A percentile compares a stretch with the other conserved stretches of the same genome.
These are phyloP conservation scores for Albula glossodonta DNA, from an alignment of 2,113 vertebrate genomes.

Conservation along the genomic window DNA sequence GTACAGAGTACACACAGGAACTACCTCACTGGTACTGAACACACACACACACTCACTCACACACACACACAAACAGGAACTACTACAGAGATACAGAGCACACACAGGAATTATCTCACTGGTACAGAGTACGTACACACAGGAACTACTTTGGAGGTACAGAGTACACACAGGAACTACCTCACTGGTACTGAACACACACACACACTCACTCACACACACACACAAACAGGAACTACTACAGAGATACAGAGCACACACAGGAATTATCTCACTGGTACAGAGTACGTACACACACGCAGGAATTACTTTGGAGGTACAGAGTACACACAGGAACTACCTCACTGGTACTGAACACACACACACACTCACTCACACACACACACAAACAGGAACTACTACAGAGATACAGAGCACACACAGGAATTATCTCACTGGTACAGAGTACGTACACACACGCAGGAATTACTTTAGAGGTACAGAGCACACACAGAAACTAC, in stretches of 20 bases:
- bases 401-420: constrained; percentile 75
- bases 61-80: constrained; percentile 63
- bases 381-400: constrained; percentile 67
- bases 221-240: constrained; percentile 67
- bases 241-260: constrained; percentile 75
- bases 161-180: constrained; percentile 65
- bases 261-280: constrained; percentile 80
- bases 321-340: constrained; percentile 65
- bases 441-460: neutral
- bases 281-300: constrained; percentile 45
- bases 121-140: constrained; percentile 69
- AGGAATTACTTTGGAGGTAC: constrained; percentile 79
- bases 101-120: constrained; percentile 73
- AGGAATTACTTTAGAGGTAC: too few relatives aligned
- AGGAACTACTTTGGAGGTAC: constrained; percentile 79
- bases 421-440: constrained; percentile 80
- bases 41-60: neutral
- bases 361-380: too few relatives aligned
- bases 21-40: constrained; percentile 76
- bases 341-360: constrained; percentile 74
- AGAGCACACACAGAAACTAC: neutral
- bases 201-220: too few relatives aligned
- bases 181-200: constrained; percentile 74
- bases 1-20: constrained; percentile 72
- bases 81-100: constrained; percentile 74